Percentiles rank a stretch among this genome's conserved stretches.
phyloP scores from a whole-genome alignment of 2,113 vertebrate genomes.

The Poecile atricapillus region DNA sequence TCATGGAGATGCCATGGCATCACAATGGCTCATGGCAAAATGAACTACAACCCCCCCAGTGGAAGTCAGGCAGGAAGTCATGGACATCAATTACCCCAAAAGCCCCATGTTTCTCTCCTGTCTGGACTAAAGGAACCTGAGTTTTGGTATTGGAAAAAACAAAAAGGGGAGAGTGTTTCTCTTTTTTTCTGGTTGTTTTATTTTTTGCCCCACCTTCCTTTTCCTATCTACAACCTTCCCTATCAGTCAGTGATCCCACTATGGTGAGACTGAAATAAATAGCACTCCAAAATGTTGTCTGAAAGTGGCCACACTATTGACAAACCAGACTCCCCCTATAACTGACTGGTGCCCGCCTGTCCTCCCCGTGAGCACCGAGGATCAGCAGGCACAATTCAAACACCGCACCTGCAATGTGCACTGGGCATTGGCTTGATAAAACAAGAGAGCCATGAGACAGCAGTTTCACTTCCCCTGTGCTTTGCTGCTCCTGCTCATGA shows the following conservation, averaged over 20 bases:
- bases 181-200: neutral
- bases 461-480: neutral
- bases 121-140: neutral
- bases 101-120: neutral
- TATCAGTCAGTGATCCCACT: neutral
- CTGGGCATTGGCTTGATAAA: neutral
- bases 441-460: constrained; percentile 7
- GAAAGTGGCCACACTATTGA: neutral
- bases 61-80: neutral
- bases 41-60: neutral
- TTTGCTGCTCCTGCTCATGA: constrained; percentile 1
- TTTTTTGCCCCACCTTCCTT: fast-evolving
- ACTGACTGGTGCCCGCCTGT: fast-evolving
- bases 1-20: neutral
- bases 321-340: neutral
- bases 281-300: neutral
- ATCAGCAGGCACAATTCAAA: neutral
- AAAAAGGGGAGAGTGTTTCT: fast-evolving
- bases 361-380: neutral
- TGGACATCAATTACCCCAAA: neutral
- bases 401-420: neutral
- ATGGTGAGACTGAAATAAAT: neutral
- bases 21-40: neutral
- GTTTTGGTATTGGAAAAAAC: neutral
- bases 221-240: neutral